These are phyloP conservation scores for Drosophila novamexicana DNA, from an alignment of 1,140 invertebrate genomes.

Conservation along the genomic window DNA sequence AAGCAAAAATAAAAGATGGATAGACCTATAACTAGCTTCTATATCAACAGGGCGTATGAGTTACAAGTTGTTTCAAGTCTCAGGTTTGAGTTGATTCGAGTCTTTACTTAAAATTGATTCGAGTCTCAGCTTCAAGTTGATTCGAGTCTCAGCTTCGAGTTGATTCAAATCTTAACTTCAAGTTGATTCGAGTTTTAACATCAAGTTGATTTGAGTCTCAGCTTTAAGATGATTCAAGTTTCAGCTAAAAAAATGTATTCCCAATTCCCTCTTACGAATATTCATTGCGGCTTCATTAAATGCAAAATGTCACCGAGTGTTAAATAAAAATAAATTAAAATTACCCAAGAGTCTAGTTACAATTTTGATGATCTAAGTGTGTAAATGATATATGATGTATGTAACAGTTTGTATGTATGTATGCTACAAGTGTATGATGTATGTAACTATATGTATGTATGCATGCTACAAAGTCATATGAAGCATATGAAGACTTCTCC, in stretches of 20 bases:
- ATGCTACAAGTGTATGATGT: not conserved
- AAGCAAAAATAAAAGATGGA: not conserved
- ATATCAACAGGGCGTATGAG: slow-evolving; percentile 9
- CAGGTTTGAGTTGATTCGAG: too few species aligned
- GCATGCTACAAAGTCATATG: slow-evolving; percentile 17
- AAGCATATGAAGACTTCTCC: slow-evolving; percentile 59
- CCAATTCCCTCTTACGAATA: slow-evolving; percentile 4
- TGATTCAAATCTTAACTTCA: too few species aligned
- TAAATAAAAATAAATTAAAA: slow-evolving; percentile 3
- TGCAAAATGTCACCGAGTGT: slow-evolving; percentile 12
- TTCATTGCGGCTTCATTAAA: slow-evolving; percentile 25
- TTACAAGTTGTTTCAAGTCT: not conserved
- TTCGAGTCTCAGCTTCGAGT: too few species aligned
- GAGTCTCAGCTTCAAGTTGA: too few species aligned
- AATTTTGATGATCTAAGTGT: slow-evolving; percentile 16
- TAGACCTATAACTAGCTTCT: too few species aligned
- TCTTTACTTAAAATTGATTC: too few species aligned
- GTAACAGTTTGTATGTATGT: not conserved
- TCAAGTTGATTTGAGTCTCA: too few species aligned
- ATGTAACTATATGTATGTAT: slow-evolving; percentile 1
- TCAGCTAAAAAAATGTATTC: too few species aligned
- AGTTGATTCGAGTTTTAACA: too few species aligned
- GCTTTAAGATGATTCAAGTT: too few species aligned
- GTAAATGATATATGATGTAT: not conserved
- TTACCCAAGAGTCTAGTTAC: slow-evolving; percentile 16